Conservation (phyloP, 2,797 vertebrate genomes). For the Acestrorhynchus altus region DNA sequence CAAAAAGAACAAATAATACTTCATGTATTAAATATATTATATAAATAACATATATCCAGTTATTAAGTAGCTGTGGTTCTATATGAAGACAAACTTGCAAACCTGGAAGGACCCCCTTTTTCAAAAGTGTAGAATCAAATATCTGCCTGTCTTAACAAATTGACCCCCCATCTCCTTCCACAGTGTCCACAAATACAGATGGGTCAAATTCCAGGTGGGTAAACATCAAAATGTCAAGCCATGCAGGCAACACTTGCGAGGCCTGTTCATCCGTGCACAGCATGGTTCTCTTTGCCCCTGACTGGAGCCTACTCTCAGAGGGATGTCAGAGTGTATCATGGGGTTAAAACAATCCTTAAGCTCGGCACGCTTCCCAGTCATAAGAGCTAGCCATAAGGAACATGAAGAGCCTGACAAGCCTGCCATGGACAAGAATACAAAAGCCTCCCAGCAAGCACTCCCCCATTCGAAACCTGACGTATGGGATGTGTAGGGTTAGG, state of each 20-base stretch:
- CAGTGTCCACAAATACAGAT: slow-evolving; percentile 25
- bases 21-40: too few species aligned
- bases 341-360: slow-evolving; percentile 34
- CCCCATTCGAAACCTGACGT: slow-evolving; percentile 19
- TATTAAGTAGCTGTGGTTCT: background rate
- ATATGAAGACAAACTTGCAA: too few species aligned
- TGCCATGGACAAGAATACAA: slow-evolving; percentile 2
- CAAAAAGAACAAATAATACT: too few species aligned
- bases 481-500: slow-evolving; percentile 31
- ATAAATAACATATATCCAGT: too few species aligned
- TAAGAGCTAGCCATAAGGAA: slow-evolving; percentile 25
- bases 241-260: slow-evolving; percentile 29
- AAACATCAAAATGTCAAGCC: slow-evolving; percentile 47
- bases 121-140: background rate
- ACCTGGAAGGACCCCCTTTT: background rate
- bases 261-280: slow-evolving; percentile 33
- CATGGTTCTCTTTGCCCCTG: slow-evolving; percentile 14
- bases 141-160: background rate
- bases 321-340: slow-evolving; percentile 25
- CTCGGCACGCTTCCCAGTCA: slow-evolving; percentile 20
- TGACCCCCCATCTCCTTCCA: background rate
- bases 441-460: slow-evolving; percentile 25
- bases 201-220: slow-evolving; percentile 42
- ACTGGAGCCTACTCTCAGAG: slow-evolving; percentile 32
- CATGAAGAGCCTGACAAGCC: slow-evolving; percentile 28